These are phyloP conservation scores for Dicerorhinus sumatrensis DNA, from an alignment of 2,113 vertebrate species.

Conservation along the genomic window DNA sequence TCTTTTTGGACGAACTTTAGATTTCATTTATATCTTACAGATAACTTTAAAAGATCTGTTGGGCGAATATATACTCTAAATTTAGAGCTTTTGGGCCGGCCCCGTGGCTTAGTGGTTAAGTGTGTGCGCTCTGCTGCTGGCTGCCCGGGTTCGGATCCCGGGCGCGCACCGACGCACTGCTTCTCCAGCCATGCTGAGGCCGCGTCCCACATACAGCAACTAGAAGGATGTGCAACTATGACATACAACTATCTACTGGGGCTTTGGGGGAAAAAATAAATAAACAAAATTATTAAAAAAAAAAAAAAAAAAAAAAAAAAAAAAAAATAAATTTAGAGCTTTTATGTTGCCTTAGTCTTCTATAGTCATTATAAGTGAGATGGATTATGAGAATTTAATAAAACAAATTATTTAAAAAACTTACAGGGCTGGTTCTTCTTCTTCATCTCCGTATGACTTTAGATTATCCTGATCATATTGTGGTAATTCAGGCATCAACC, in stretches of 20 bases:
- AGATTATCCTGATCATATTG: conserved; percentile 94
- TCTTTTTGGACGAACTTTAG: neutral
- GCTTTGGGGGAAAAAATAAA: too few relatives aligned
- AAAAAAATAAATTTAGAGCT: neutral
- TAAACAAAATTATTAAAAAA: too few relatives aligned
- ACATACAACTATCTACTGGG: too few relatives aligned
- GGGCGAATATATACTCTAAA: neutral
- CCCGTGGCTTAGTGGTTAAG: too few relatives aligned
- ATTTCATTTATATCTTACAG: neutral
- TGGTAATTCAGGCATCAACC: conserved; percentile 96
- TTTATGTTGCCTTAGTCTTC: neutral
- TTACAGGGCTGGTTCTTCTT: conserved; percentile 95
- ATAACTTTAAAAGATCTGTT: neutral
- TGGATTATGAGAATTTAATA: neutral
- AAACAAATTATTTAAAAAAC: conserved; percentile 73
- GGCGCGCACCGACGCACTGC: too few relatives aligned
- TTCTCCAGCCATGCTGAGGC: too few relatives aligned
- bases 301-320: too few relatives aligned
- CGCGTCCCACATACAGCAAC: too few relatives aligned
- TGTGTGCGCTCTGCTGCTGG: too few relatives aligned
- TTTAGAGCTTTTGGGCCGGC: neutral
- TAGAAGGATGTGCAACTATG: too few relatives aligned
- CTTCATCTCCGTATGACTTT: conserved; percentile 92
- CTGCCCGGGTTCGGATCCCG: too few relatives aligned
- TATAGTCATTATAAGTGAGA: neutral